Conservation (phyloP, 2,113 vertebrate genomes). For the Poecilia latipinna region DNA sequence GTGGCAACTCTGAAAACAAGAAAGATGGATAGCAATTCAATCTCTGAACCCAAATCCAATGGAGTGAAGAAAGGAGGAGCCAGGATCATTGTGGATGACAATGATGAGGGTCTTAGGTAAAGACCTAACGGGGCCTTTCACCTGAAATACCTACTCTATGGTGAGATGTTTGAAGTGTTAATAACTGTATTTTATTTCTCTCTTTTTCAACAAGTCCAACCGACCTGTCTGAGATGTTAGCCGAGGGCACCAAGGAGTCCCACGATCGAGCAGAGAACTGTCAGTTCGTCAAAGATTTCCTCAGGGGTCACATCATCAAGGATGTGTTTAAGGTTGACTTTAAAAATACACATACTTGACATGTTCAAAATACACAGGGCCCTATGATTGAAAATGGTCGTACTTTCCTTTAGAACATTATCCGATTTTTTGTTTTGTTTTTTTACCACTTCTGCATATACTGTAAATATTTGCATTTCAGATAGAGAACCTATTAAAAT, state of each 20-base stretch:
- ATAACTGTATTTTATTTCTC: not conserved
- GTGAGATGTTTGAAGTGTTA: not conserved
- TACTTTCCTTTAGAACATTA: too few relatives aligned
- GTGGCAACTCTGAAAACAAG: not conserved
- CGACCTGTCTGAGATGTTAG: conserved; percentile 87
- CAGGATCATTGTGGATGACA: not conserved
- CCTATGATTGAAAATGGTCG: too few relatives aligned
- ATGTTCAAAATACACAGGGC: too few relatives aligned
- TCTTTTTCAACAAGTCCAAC: conserved; percentile 70
- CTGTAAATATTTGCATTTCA: too few relatives aligned
- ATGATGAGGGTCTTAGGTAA: not conserved
- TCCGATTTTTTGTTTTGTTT: too few relatives aligned
- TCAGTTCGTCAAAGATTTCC: conserved; percentile 89
- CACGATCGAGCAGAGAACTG: conserved; percentile 87
- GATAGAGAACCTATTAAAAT: too few relatives aligned
- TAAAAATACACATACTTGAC: too few relatives aligned
- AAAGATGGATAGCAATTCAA: not conserved
- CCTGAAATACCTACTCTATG: not conserved
- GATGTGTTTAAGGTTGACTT: conserved; percentile 87
- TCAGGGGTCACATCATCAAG: conserved; percentile 86
- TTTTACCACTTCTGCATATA: too few relatives aligned
- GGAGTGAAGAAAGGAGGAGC: not conserved
- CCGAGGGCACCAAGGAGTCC: conserved; percentile 88
- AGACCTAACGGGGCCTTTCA: not conserved
- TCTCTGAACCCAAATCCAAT: not conserved